Evolutionary conservation across 2,113 vertebrate species (phyloP), one percentile per base, ranked within the genome.

Genomic region (Rhea pennata): DNA sequence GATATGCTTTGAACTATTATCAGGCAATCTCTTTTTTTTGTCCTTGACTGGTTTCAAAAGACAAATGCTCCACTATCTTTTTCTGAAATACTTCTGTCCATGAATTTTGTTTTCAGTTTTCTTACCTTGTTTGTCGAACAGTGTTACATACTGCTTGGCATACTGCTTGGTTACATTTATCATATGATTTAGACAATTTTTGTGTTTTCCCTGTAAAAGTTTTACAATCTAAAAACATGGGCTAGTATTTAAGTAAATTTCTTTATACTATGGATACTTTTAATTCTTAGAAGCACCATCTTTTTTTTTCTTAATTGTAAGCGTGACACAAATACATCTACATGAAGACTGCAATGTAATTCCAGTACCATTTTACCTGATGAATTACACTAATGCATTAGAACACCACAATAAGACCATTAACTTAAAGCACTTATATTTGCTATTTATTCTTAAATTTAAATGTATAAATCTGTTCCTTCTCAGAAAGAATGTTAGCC

Each of bases 21-120:
- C 26, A 90, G 86, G 23, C 6, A 84, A 85, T 53, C 36, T 73
- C 62, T 79, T 64, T 64, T 64, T 19, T 70, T 75, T 89, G 21
- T 91, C 59, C 50, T 91, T 87, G 50, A 33, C n/a, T 53, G 27
- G 29, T 80, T 92, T 91, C 73, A 88, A 94, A 94, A 87, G 58
- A 56, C 9, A 87, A 84, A 90, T 39, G 9, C 0, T 84, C 78
- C 69, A 31, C n/a, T 82, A 31, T 19, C 12, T 46, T 76, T 87
- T 69, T 64, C 64, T 77, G 71, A 80, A 84, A 71, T 87, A 82
- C 22, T 22, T 79, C 9, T 48, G 4, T 31, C 26, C 40, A 56
- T 40, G 11, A 74, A 76, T 86, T 85, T 91, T 85, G 7, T 44
- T 81, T 65, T 72, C 20, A 21, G 1, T 74, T 93, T 84, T 71